Base-by-base conservation (phyloP, 2,797 vertebrate genomes). In the Sus cebifrons region DNA sequence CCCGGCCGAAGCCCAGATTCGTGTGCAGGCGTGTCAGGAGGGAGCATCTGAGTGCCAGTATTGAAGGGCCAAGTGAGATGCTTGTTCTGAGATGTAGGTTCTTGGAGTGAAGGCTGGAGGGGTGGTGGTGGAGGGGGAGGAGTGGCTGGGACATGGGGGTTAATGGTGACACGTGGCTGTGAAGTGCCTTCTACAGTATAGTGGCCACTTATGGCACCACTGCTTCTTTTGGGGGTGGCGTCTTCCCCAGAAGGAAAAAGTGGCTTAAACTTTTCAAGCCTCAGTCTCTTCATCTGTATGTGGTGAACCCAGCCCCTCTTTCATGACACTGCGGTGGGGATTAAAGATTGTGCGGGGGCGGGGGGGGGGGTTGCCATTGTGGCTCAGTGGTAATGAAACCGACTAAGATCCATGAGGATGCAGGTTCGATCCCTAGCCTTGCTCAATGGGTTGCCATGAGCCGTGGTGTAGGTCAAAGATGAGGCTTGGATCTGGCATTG, bases 151-250 rank as follows among this genome's bases (percentile, higher is more conserved):
- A 21, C 52, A 16, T 23, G 71, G 36, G 36, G 9, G 29, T 62
- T 65, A 20, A n/a, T 7, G 1, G 0, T 0, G 1, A 73, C 32
- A 25, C 20, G 32, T 56, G 62, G 32, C 10, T 20, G 0, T 1
- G 36, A 21, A 29, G 32, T 14, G 68, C 44, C 79, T 27, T 2
- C 6, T 6, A 16, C 0, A 1, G 56, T 13, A 40, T 13, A 9
- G 44, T 20, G 79, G 6, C 32, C 89, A 27, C 44, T 85, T 49
- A 54, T 0, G 1, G 17, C 27, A 5, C 52, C 6, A 2, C 27
- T 16, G 27, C 74, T 94, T 93, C 68, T 36, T 58, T 49, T 49
- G 44, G 44, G 9, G 44, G 44, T 1, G 44, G 44, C 44, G 44
- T 49, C 36, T 49, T 5, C 44, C 44, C 44, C 44, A 49, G 44